Base-by-base conservation (phyloP, 2,797 vertebrate genomes). In the Danio tinwini region DNA sequence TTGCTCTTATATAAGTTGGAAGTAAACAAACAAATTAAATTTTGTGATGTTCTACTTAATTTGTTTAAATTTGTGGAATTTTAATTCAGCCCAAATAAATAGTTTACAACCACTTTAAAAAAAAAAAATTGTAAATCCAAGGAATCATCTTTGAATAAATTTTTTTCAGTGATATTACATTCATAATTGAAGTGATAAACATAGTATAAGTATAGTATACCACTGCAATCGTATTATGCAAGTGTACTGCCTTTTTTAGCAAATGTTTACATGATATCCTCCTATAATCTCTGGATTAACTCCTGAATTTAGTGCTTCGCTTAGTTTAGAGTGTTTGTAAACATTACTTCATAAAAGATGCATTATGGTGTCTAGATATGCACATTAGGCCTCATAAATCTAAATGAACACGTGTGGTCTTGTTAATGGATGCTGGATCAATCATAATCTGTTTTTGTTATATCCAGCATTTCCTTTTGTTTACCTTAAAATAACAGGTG, bases 401-500 rank as follows among this genome's bases (percentile, higher is more conserved):
- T 67, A 16, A 67, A 17, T 39, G 14, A 58, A 58, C 39, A 19
- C 29, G 49, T 55, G 13, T 55, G 10, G 42, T 56, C 40, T 49
- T 52, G 39, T 76, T 42, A 76, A 76, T 63, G 37, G 42, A 76
- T n/a, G 13, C 40, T 50, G 44, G 13, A 61, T 59, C 4, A 1
- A 17, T 47, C 52, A 67, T 58, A 76, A 76, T 58, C 12, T 76
- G 10, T 16, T 21, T 45, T 61, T 70, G 56, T 47, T 70, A 52
- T 9, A 52, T 5, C 39, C 39, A n/a, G 21, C 59, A 29, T 55
- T 39, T 76, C 40, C n/a, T 14, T 67, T 64, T 63, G 56, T 81
- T 75, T 75, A 72, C 74, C 64, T 56, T 16, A 58, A 67, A 71
- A 7, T n/a, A 68, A 65, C 53, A 63, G 67, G 56, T 68, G 58